Evolutionary conservation across 2,888 invertebrate species (phyloP).

Genomic region (Sympetrum striolatum): DNA sequence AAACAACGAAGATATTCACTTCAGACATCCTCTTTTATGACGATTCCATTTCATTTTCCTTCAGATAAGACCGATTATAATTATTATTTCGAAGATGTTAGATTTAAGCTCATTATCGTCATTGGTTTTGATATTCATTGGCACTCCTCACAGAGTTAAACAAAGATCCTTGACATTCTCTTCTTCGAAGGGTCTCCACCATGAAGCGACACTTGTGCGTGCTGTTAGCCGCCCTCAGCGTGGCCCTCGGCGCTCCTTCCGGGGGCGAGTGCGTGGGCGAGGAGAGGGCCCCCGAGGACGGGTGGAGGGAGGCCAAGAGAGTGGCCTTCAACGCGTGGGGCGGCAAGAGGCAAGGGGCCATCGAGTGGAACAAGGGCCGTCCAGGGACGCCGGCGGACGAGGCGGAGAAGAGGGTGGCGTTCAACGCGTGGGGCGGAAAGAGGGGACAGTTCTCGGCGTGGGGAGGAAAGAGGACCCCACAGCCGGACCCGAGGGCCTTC

Average conservation of each 20-base stretch:
- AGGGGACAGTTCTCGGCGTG: not conserved
- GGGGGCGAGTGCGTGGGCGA: not conserved
- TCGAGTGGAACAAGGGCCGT: not conserved
- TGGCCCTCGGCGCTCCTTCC: not conserved
- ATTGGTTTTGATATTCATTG: too few species aligned
- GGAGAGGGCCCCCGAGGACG: not conserved
- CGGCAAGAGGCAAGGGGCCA: not conserved
- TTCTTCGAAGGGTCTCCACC: not conserved
- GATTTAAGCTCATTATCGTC: not conserved
- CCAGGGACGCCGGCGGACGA: not conserved
- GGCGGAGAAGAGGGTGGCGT: slow-evolving; percentile 3
- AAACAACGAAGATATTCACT: too few species aligned
- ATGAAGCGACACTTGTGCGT: not conserved
- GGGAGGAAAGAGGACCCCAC: not conserved
- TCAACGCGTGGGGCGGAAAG: slow-evolving; percentile 33
- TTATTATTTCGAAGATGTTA: not conserved
- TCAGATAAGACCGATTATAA: too few species aligned
- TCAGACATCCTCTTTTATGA: too few species aligned
- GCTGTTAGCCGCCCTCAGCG: not conserved
- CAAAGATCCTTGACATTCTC: not conserved
- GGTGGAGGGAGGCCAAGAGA: not conserved
- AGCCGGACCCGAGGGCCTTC: not conserved
- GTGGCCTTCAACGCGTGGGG: slow-evolving; percentile 34
- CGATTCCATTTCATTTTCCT: too few species aligned
- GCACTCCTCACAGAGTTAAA: too few species aligned